A percentile compares a stretch with the other conserved stretches of the same genome.
Evolutionary conservation across 2,888 invertebrate species (phyloP).

Genomic region (Tipula confusa): DNA sequence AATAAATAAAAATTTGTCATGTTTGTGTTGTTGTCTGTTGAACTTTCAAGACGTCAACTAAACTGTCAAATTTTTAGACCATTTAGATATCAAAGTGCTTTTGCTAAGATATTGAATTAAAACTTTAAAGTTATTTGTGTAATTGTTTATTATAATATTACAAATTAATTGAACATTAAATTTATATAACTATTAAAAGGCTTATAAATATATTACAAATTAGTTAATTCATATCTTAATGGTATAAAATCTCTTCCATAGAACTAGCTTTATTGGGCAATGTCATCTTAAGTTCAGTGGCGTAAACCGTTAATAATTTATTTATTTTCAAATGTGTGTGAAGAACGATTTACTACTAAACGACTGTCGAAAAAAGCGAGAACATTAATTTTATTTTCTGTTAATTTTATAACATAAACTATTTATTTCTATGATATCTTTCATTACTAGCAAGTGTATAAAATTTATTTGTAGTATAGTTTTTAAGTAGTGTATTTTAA

Average conservation of each 20-base stretch:
- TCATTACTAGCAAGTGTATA: neutral
- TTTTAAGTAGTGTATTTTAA: neutral
- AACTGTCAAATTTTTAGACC: neutral
- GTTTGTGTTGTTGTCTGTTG: neutral
- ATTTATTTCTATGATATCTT: slow-evolving; percentile 20
- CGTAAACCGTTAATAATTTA: neutral
- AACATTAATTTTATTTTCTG: neutral
- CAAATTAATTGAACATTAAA: too few relatives aligned
- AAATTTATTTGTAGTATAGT: neutral
- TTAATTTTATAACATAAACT: neutral
- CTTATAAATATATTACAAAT: too few relatives aligned
- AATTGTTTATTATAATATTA: neutral
- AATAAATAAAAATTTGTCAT: neutral
- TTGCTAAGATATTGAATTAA: neutral
- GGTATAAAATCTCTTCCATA: neutral
- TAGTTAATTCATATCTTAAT: too few relatives aligned
- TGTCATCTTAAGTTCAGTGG: neutral
- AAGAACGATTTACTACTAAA: neutral
- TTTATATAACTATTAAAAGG: too few relatives aligned
- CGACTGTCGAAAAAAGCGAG: neutral
- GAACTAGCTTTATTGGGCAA: neutral
- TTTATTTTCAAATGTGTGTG: neutral
- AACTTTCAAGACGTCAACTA: neutral
- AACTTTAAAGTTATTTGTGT: neutral
- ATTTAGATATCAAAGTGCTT: neutral